Conservation (phyloP, 1,140 invertebrate species). For the Wiebesia pumilae region DNA sequence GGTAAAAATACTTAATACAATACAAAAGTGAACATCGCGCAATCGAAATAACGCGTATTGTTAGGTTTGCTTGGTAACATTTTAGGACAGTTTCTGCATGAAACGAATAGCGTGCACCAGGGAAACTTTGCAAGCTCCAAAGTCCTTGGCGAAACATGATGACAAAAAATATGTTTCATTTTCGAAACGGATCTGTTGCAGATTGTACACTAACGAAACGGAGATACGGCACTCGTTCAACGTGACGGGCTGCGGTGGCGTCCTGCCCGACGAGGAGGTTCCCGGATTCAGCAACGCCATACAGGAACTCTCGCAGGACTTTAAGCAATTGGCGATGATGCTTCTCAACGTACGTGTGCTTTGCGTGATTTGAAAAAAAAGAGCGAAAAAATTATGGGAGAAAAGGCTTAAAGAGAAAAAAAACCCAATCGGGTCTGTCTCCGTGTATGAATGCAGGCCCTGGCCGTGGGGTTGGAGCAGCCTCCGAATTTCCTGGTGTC, state of each 20-base stretch:
- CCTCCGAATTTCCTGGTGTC: slow-evolving; percentile 75
- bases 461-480: slow-evolving; percentile 78
- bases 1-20: no score
- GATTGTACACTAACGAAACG: slow-evolving; percentile 55
- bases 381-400: slow-evolving; percentile 25
- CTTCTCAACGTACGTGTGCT: slow-evolving; percentile 70
- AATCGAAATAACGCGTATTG: no score
- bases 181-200: not conserved
- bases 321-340: slow-evolving; percentile 80
- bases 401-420: slow-evolving; percentile 21
- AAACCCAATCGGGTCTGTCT: slow-evolving; percentile 30
- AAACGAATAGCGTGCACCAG: not conserved
- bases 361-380: slow-evolving; percentile 46
- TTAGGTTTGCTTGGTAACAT: no score
- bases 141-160: no score
- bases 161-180: no score
- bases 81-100: no score
- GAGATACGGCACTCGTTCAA: slow-evolving; percentile 82
- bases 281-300: slow-evolving; percentile 80
- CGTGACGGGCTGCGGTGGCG: slow-evolving; percentile 77
- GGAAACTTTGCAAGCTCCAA: not conserved
- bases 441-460: slow-evolving; percentile 69
- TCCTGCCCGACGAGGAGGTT: slow-evolving; percentile 80
- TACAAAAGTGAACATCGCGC: no score
- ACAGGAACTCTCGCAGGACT: slow-evolving; percentile 79